Evolutionary conservation across 2,888 invertebrate genomes (phyloP), one percentile per base, ranked within the genome.

Genomic region (Parascotia fuliginaria): DNA sequence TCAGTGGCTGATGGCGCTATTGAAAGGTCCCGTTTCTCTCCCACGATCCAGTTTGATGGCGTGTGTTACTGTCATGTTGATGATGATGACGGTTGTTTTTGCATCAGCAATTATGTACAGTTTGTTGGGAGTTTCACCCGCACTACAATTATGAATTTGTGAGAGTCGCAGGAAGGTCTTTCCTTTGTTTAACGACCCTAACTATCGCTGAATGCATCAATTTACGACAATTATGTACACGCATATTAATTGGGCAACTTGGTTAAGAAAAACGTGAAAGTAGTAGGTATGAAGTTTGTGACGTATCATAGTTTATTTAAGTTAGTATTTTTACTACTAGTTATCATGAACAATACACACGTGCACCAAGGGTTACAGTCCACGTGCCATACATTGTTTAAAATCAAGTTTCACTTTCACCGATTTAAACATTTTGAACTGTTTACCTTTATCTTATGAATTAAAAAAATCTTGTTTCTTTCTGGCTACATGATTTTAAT

Each of bases 101-200:
- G 87, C 89, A 87, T 89, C 81, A 85, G 81, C 85, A 87, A 89
- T 90, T 91, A 89, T 87, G 81, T 84, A 85, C 87, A 86, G 87
- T 87, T 87, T 79, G 79, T 80, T 79, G 80, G 73, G 76, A 80
- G 83, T 87, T 86, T 90, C 88, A 89, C 89, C 81, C 78, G 76
- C 75, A 81, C 79, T 78, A 84, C 83, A 88, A 87, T 90, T 87
- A 88, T 78, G 79, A 87, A 81, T 86, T 87, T 88, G 87, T 87
- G 87, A 82, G 85, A 87, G 84, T 76, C 77, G 75, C 70, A 73
- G 77, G 77, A 81, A 82, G 81, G 79, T 79, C 77, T 76, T 74
- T 77, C 77, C 80, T 88, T 87, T 89, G 85, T 86, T 85, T 77
- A 65, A 71, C 61, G 55, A 79, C 84, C 84, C 79, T 83, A 81